Percentiles rank a stretch among this genome's conserved stretches.
phyloP scores from a whole-genome alignment of 2,113 vertebrate genomes.

The Amazona guildingii region DNA sequence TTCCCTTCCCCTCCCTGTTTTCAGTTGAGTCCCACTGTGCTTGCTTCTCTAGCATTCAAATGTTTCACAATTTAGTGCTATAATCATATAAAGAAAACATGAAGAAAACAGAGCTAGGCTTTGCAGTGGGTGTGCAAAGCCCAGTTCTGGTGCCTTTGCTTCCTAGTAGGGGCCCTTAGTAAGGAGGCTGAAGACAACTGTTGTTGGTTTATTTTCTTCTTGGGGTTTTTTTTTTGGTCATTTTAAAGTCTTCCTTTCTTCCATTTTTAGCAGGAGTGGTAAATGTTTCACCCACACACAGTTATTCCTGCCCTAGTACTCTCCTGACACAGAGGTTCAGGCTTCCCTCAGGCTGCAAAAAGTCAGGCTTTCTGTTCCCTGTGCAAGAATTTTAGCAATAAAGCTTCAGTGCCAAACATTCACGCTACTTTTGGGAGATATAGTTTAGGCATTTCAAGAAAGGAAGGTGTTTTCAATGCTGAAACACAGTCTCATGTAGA shows the following conservation, averaged over 20 bases:
- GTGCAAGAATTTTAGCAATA: neutral
- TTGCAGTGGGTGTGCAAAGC: neutral
- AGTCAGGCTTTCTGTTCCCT: neutral
- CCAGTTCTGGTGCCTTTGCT: neutral
- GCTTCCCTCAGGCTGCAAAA: neutral
- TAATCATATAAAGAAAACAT: neutral
- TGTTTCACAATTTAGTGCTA: neutral
- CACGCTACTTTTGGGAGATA: neutral
- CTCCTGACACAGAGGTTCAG: neutral
- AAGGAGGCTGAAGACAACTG: neutral
- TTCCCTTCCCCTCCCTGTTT: neutral
- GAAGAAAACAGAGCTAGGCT: neutral
- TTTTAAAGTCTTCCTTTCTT: neutral
- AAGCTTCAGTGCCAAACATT: neutral
- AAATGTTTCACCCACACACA: neutral
- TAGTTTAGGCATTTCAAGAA: neutral
- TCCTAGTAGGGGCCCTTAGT: neutral
- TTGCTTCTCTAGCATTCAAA: neutral
- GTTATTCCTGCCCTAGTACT: neutral
- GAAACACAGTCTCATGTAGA: neutral
- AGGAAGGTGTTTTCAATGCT: neutral
- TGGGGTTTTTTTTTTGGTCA: neutral
- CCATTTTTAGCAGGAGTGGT: neutral
- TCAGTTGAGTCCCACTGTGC: neutral
- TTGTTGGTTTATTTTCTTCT: neutral